Percentiles rank a stretch among this genome's conserved stretches.
These are phyloP conservation scores for Neoitamus cyanurus DNA, from an alignment of 2,888 invertebrate species.

Conservation along the genomic window DNA sequence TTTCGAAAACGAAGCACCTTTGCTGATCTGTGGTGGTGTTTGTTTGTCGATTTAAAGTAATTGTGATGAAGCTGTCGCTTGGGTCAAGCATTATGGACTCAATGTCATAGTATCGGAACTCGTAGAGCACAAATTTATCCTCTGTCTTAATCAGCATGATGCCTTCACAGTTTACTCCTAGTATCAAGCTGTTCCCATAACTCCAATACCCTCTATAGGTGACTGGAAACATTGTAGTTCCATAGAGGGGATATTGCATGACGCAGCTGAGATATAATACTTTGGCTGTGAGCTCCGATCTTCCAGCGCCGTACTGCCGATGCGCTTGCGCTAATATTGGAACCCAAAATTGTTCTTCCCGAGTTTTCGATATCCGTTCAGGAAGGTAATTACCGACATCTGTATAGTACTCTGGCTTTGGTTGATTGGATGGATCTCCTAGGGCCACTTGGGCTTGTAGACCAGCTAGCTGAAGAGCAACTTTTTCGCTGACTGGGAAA, in stretches of 20 bases:
- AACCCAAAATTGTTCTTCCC: conserved; percentile 87
- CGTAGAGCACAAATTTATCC: conserved; percentile 91
- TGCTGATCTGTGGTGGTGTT: conserved; percentile 65
- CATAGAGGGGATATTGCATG: conserved; percentile 95
- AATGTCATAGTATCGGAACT: conserved; percentile 90
- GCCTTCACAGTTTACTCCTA: conserved; percentile 92
- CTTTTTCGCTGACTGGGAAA: conserved; percentile 94
- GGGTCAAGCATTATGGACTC: conserved; percentile 92
- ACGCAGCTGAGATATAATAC: conserved; percentile 94
- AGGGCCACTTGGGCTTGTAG: conserved; percentile 94
- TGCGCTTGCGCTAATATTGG: conserved; percentile 90
- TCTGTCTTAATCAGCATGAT: conserved; percentile 90
- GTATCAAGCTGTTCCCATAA: conserved; percentile 77
- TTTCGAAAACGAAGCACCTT: conserved; percentile 94
- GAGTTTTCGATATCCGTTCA: conserved; percentile 80
- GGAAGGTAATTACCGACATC: conserved; percentile 92
- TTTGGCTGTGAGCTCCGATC: conserved; percentile 91
- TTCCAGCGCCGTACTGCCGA: conserved; percentile 90
- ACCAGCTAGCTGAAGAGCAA: conserved; percentile 92
- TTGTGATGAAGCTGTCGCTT: conserved; percentile 90
- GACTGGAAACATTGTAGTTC: conserved; percentile 87
- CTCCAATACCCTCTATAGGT: conserved; percentile 95
- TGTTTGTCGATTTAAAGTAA: conserved; percentile 78
- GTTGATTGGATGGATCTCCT: conserved; percentile 80
- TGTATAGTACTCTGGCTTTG: conserved; percentile 85